Percentiles rank a stretch among this genome's conserved stretches.
Conservation (phyloP, 2,797 vertebrate species). For the Corythornis leucogaster region DNA sequence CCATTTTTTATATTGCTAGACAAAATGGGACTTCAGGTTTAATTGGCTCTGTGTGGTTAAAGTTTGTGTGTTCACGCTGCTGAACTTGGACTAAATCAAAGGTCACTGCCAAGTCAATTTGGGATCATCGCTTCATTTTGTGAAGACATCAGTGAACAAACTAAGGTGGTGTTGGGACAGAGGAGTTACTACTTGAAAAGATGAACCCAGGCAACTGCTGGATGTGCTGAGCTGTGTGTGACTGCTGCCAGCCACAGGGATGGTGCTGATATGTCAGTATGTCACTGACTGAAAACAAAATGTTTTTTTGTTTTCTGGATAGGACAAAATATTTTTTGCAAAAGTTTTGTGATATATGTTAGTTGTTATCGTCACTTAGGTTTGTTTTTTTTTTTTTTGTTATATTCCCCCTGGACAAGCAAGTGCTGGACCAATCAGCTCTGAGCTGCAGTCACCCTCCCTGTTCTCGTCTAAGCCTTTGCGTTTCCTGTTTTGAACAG, state of each 20-base stretch:
- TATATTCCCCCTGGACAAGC: not conserved
- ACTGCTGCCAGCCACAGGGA: not conserved
- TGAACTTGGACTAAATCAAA: not conserved
- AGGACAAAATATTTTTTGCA: not conserved
- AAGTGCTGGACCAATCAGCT: not conserved
- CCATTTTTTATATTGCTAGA: not conserved
- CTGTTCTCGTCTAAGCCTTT: not conserved
- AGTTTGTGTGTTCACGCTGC: not conserved
- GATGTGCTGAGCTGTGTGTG: not conserved
- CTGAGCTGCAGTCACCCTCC: not conserved
- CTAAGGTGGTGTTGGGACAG: not conserved
- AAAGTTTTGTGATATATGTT: not conserved
- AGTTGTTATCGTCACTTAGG: accelerated
- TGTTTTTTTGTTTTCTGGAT: not conserved
- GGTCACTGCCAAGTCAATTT: not conserved
- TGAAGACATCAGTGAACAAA: not conserved
- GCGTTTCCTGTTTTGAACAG: not conserved
- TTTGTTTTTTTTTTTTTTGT: too few species aligned
- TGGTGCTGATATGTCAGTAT: accelerated
- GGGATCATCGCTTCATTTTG: not conserved
- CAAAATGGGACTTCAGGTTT: not conserved
- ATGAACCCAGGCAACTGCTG: accelerated
- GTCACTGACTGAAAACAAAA: not conserved
- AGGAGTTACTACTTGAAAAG: not conserved
- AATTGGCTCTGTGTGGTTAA: not conserved